Evolutionary conservation across 2,113 vertebrate species (phyloP).

Genomic region (Brachypteracias leptosomus): DNA sequence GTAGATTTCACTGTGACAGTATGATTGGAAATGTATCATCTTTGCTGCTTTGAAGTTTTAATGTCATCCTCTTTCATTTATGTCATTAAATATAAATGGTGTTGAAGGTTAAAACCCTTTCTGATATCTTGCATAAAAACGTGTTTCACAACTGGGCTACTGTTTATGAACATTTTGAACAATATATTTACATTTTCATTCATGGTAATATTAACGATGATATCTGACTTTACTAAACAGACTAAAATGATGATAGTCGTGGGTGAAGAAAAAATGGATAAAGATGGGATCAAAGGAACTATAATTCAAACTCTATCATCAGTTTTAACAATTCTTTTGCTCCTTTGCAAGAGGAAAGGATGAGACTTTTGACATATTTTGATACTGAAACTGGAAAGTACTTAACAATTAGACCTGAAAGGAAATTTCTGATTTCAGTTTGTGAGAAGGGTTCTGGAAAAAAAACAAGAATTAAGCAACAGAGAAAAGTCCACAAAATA

Average conservation of each 20-base stretch:
- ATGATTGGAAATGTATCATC: constrained; percentile 6
- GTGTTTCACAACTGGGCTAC: background rate
- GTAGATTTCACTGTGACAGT: constrained; percentile 11
- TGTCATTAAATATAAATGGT: constrained; percentile 53
- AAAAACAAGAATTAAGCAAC: background rate
- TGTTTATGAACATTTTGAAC: background rate
- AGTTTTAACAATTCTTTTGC: background rate
- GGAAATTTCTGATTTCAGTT: background rate
- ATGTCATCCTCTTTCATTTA: constrained; percentile 30
- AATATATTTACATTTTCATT: background rate
- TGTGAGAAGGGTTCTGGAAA: background rate
- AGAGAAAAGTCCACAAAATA: background rate
- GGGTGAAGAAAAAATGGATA: background rate
- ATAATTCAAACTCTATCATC: background rate
- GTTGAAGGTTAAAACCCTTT: constrained; percentile 33
- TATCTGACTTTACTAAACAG: background rate
- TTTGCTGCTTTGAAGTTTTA: constrained; percentile 56
- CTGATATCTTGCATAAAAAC: background rate
- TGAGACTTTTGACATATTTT: background rate
- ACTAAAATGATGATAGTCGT: background rate
- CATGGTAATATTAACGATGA: background rate
- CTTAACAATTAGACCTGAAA: background rate
- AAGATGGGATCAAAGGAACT: background rate
- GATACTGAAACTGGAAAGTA: background rate
- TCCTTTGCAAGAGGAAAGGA: background rate